phyloP scores from a whole-genome alignment of 2,888 invertebrate species.

The Zeuzera pyrina region DNA sequence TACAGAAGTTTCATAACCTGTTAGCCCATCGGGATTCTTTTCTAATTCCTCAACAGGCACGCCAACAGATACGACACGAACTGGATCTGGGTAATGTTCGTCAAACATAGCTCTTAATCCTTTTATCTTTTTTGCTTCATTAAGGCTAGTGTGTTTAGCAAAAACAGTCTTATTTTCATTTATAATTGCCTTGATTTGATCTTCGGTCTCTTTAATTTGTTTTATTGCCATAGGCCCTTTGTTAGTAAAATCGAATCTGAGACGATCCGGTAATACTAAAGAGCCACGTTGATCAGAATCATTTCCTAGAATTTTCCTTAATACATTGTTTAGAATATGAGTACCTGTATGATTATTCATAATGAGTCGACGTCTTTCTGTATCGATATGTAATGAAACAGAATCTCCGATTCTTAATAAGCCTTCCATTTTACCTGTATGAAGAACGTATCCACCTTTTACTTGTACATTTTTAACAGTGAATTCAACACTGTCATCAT shows the following conservation, averaged over 20 bases:
- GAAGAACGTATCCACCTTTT: slow-evolving; percentile 95
- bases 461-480: slow-evolving; percentile 94
- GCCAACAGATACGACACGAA: slow-evolving; percentile 94
- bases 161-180: slow-evolving; percentile 84
- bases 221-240: slow-evolving; percentile 91
- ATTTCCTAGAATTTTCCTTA: slow-evolving; percentile 90
- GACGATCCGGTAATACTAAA: slow-evolving; percentile 95
- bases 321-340: slow-evolving; percentile 95
- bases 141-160: slow-evolving; percentile 88
- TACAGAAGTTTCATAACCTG: slow-evolving; percentile 90
- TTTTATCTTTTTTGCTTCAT: slow-evolving; percentile 90
- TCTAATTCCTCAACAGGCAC: slow-evolving; percentile 92
- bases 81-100: slow-evolving; percentile 98
- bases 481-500: slow-evolving; percentile 91
- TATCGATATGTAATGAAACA: slow-evolving; percentile 86
- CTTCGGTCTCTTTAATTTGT: slow-evolving; percentile 91
- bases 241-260: slow-evolving; percentile 97
- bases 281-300: slow-evolving; percentile 98
- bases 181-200: slow-evolving; percentile 83
- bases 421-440: slow-evolving; percentile 93
- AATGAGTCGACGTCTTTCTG: slow-evolving; percentile 86
- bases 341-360: slow-evolving; percentile 99
- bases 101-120: slow-evolving; percentile 98
- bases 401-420: slow-evolving; percentile 87
- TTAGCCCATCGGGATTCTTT: slow-evolving; percentile 85